Evolutionary conservation across 2,888 invertebrate species (phyloP).

Genomic region (Laspeyria flexula): DNA sequence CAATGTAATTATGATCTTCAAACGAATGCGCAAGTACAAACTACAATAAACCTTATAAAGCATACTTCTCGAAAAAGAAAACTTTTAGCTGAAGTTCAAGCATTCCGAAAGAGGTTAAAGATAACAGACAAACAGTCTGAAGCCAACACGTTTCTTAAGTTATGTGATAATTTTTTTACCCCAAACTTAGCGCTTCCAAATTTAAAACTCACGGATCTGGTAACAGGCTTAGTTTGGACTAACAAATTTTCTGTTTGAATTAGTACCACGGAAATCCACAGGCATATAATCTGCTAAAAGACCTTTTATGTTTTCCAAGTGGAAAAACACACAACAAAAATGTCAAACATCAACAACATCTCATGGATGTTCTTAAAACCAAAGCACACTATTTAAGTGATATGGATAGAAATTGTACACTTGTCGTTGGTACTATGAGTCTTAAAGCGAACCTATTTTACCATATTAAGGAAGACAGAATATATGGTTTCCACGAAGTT

Average conservation of each 20-base stretch:
- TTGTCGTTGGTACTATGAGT: constrained; percentile 24
- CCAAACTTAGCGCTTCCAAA: background rate
- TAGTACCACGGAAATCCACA: constrained; percentile 28
- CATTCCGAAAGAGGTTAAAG: no score
- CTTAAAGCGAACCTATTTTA: constrained; percentile 41
- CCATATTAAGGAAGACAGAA: constrained; percentile 34
- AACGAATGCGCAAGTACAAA: no score
- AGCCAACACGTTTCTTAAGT: background rate
- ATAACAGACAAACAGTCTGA: no score
- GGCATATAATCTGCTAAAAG: constrained; percentile 25
- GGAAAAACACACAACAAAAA: constrained; percentile 11
- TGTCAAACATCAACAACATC: constrained; percentile 21
- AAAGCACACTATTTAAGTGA: constrained; percentile 18
- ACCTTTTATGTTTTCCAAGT: constrained; percentile 24
- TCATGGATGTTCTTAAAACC: constrained; percentile 25
- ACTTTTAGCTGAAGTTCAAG: no score
- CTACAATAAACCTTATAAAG: no score
- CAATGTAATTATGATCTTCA: no score
- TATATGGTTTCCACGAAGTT: constrained; percentile 46
- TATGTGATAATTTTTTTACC: background rate
- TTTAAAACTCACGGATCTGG: background rate
- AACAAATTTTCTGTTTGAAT: constrained; percentile 30
- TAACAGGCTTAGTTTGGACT: constrained; percentile 7
- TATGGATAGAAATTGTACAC: constrained; percentile 37
- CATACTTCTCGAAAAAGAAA: no score